Conservation (phyloP, 2,797 vertebrate species). For the Cossypha niveicapilla region DNA sequence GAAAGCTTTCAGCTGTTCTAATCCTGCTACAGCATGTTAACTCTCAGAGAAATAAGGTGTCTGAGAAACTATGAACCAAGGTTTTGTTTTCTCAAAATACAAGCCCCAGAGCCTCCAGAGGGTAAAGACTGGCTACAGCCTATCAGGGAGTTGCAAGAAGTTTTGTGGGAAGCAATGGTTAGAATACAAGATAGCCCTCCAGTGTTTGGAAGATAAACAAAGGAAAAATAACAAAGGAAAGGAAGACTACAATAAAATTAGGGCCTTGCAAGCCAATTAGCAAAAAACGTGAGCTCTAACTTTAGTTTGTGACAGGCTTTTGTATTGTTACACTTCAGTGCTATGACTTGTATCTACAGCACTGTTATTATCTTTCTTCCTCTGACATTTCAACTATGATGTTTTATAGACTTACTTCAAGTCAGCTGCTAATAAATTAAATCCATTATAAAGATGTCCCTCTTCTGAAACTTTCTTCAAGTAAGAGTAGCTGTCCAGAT, state of each 20-base stretch:
- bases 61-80: background rate
- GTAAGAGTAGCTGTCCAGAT: slow-evolving; percentile 89
- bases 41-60: background rate
- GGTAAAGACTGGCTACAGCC: background rate
- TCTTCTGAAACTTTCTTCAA: slow-evolving; percentile 90
- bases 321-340: background rate
- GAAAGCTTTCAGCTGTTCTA: background rate
- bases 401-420: slow-evolving; percentile 83
- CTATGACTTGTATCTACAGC: background rate
- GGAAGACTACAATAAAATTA: background rate
- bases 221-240: background rate
- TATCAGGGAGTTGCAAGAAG: fast-evolving
- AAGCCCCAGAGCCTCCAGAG: background rate
- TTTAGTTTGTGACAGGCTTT: background rate
- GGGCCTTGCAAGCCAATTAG: background rate
- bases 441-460: slow-evolving; percentile 92
- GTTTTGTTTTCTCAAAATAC: background rate
- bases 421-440: slow-evolving; percentile 94
- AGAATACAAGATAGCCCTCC: background rate
- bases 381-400: background rate
- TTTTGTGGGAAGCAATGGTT: background rate
- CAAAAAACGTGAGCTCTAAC: background rate
- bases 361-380: background rate
- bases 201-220: background rate
- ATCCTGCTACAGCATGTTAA: background rate